Evolutionary conservation across 2,888 invertebrate genomes (phyloP), one percentile per base, ranked within the genome.

Genomic region (Eupithecia centaureata): DNA sequence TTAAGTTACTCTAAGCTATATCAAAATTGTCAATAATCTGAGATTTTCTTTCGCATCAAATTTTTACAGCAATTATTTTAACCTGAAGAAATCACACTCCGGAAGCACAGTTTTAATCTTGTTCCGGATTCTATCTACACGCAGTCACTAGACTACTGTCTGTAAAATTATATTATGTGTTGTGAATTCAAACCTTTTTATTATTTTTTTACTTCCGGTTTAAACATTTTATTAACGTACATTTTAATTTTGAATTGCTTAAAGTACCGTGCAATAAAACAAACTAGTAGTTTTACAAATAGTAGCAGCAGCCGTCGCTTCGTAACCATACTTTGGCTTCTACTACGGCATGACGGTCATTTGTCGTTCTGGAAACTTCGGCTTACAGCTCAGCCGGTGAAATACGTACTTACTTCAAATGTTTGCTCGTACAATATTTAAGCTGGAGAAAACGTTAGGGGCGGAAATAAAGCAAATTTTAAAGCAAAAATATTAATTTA

Each of bases 341-440:
- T 18, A 28, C 5, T 25, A n/a, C 60, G 33, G 47, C 42, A 60
- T 60, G 42, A 33, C 47, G 60, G 60, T 42, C 60, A 60, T 60
- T 60, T 60, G 60, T 60, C 60, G 42, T 18, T 42, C 28, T 42
- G 5, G 42, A 60, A 60, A 30, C 42, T 60, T 60, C 32, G 57
- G 25, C 42, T 57, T 32, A 10, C 42, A 28, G 38, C 18, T 33
- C 60, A 47, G 28, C 18, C 22, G 30, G 28, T 38, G 42, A 60
- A 60, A 42, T 42, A 30, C 32, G 30, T 18, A 32, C 32, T 57
- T 57, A 32, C 32, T 57, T 12, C 57, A 57, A 57, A 57, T 57
- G 32, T 57, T 56, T 56, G 18, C 10, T 52, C 1, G 25, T 13
- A 52, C 25, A 52, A 27, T 52, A 52, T 52, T 27, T 52, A 52